Evolutionary conservation across 1,140 invertebrate genomes (phyloP), one percentile per base, ranked within the genome.

Genomic region (Pectinophora gossypiella): DNA sequence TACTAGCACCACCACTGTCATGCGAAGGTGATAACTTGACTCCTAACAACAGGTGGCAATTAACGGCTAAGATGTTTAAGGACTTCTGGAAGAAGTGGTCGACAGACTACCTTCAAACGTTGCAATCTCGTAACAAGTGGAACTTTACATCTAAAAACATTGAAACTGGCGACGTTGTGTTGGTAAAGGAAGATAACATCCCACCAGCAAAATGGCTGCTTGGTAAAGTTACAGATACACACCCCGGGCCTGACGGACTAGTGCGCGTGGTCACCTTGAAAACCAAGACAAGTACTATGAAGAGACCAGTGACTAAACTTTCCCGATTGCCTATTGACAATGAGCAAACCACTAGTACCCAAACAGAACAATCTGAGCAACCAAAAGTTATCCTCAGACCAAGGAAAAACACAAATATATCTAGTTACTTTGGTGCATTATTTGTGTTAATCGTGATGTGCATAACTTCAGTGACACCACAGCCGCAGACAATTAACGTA

Each of bases 61-160:
- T 52, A 2, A 13, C 23, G 4, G 51, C 35, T 19, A 16, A 35
- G 10, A 51, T 57, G 23, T 12, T n/a, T 1, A 18, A 40, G 12
- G 15, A 57, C 13, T 67, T 79, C 57, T 74, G 68, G 70, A 63
- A 56, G n/a, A 27, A 48, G 15, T 72, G 71, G 60, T 50, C 51
- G 13, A 36, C 22, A 3, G 62, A 75, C 18, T 71, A 74, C 44
- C 35, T 76, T 21, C 16, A 19, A 21, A 47, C 12, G n/a, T 35
- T 57, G 10, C 62, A 75, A 42, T 40, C 46, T 2, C 16, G 56
- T 35, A 6, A 21, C 15, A 76, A 70, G 51, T 69, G 68, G 57
- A 15, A 32, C 10, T n/a, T 15, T 1, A 13, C 13, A 2, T 27
- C 2, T 7, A 19, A 10, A 19, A 42, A 57, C 9, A 9, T 7